Percentiles rank a stretch among this genome's conserved stretches.
phyloP scores from a whole-genome alignment of 2,888 invertebrate genomes.

The Lasioglossum calceatum region DNA sequence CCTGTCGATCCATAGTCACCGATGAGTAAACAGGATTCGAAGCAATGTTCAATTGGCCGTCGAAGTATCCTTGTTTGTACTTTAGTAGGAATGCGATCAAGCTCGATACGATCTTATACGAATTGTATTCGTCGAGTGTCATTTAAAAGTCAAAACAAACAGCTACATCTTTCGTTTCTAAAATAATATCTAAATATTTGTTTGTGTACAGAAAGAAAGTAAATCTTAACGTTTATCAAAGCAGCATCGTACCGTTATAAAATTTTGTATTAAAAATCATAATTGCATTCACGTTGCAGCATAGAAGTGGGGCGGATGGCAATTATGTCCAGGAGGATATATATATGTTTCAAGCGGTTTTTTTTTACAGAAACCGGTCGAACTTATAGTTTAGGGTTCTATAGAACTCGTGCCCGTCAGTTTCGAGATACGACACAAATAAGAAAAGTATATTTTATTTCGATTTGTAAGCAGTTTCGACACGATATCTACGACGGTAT shows the following conservation, averaged over 20 bases:
- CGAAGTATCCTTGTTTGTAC: background rate
- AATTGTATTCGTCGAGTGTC: background rate
- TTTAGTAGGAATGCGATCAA: background rate
- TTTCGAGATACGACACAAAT: background rate
- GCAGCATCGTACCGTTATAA: background rate
- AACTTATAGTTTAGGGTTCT: background rate
- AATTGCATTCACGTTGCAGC: background rate
- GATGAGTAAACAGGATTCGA: background rate
- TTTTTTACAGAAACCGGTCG: background rate
- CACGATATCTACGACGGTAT: slow-evolving; percentile 9
- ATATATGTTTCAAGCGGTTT: background rate
- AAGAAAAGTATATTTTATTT: background rate
- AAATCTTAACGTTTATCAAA: background rate
- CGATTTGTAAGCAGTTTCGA: background rate
- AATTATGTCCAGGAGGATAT: background rate
- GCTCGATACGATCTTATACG: background rate
- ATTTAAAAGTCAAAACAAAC: background rate
- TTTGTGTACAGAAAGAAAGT: too few relatives aligned
- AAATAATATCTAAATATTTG: background rate
- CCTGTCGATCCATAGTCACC: background rate
- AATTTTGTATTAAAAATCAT: background rate
- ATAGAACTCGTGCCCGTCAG: background rate
- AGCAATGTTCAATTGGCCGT: slow-evolving; percentile 30
- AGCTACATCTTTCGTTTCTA: background rate
- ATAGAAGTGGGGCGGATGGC: background rate